These are phyloP conservation scores for Drosophila kambysellisi DNA, from an alignment of 2,888 invertebrate species.

Conservation along the genomic window DNA sequence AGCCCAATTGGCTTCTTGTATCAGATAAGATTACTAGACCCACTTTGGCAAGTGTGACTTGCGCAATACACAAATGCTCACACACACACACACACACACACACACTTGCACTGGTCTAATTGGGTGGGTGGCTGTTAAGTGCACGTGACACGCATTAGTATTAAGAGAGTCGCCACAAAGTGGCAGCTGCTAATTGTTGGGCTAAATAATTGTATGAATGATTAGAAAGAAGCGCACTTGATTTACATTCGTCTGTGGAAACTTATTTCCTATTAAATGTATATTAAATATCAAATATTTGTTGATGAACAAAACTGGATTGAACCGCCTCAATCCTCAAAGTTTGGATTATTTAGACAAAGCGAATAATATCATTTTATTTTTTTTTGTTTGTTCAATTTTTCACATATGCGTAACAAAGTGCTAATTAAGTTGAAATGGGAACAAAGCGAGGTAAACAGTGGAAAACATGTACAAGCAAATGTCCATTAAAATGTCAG, in stretches of 20 bases:
- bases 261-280: background rate
- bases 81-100: background rate
- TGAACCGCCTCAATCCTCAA: background rate
- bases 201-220: constrained; percentile 28
- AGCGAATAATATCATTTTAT: constrained; percentile 32
- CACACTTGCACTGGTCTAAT: background rate
- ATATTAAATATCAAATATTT: background rate
- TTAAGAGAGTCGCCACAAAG: constrained; percentile 8
- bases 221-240: background rate
- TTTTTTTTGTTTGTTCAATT: background rate
- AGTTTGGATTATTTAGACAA: background rate
- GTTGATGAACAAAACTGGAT: background rate
- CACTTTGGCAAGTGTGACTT: constrained; percentile 20
- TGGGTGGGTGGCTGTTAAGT: background rate
- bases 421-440: constrained; percentile 50
- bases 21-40: constrained; percentile 28
- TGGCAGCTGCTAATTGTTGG: constrained; percentile 29
- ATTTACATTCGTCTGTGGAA: background rate
- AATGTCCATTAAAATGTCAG: background rate
- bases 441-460: constrained; percentile 37
- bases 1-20: background rate
- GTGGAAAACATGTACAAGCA: constrained; percentile 23
- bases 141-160: constrained; percentile 38
- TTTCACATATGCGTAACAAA: constrained; percentile 52
- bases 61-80: constrained; percentile 4